Base-by-base conservation (phyloP, 1,140 invertebrate species). In the Cydia fagiglandana region DNA sequence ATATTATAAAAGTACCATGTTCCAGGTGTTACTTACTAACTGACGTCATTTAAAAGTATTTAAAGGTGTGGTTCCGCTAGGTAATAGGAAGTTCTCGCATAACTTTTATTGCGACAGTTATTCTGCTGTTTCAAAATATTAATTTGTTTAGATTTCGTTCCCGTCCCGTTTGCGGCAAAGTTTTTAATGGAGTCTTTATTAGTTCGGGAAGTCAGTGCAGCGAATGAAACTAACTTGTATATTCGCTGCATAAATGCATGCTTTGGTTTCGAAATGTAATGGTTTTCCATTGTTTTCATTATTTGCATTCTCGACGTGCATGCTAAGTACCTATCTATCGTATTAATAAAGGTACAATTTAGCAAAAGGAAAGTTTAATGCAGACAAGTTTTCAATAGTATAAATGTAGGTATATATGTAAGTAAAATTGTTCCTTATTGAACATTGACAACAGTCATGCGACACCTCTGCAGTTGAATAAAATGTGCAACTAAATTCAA, bases 181-280 rank as follows among this genome's bases (percentile, higher is more conserved):
- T 38, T 70, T 38, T 17, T 70, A 70, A 70, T 70, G 66, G 30
- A 70, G 30, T 70, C 34, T 70, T 38, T 34, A 70, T 70, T 70
- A 70, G 66, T 70, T 70, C n/a, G 34, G 13, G 66, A 70, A 61
- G 56, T 61, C 56, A 24, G 56, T 24, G 34, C n/a, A n/a, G 64
- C 28, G 28, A 64, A 64, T 28, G 34, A 70, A 70, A 41, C 66
- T 41, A 41, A 70, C 66, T 70, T 61, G 56, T 24, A 61, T 61
- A 61, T 61, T 61, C 56, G 56, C 17, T 24, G 56, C 17, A 61
- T 61, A 61, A 61, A 24, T 61, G 56, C 56, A 61, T 56, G 56
- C 20, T 61, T 50, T 61, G 50, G 50, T 53, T 47, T 53, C 4
- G 50, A 17, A 53, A 53, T 53, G 4, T 53, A 53, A 17, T 47